Evolutionary conservation across 2,888 invertebrate genomes (phyloP), one percentile per base, ranked within the genome.

Genomic region (Cephus nigrinus): DNA sequence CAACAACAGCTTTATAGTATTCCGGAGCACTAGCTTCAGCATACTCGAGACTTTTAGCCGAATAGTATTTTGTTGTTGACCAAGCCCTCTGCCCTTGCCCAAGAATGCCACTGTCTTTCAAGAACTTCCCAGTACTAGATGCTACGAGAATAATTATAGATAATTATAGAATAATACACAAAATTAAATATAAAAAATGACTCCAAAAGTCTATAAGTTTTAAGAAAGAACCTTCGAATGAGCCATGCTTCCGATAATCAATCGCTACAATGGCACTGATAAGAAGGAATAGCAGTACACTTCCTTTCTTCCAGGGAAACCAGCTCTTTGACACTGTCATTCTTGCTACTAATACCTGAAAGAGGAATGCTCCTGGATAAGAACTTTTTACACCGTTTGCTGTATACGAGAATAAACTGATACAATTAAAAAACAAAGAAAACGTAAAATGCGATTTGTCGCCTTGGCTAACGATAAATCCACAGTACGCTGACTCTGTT

Each of bases 1-100:
- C 94, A 0, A 92, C 90, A 0, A 93, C 92, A 74, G 92, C 92
- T 68, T 93, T 92, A 82, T 94, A 94, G 89, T 95, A 95, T 69
- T 95, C 93, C 0, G 96, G 96, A 36, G 94, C 93, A 87, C 94
- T 94, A 35, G 93, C 93, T 86, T 96, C 95, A 34, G 95, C 91
- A 93, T 94, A 95, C 77, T 94, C 93, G 86, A 95, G 94, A 4
- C 94, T 94, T 82, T 94, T 93, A 0, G 94, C 93, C 23, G 94
- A 93, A 40, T 94, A 93, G 0, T 94, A 92, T 82, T 94, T 92
- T 0, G 94, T 92, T 80, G 93, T 93, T 85, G 94, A 93, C 93
- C 94, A 94, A 4, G 93, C 94, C 80, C 92, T 93, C 83, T 95
- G 94, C 76, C 94, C 94, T 84, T 95, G 94, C 75, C 94, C 94